These are phyloP conservation scores for Zootermopsis nevadensis DNA, from an alignment of 2,888 invertebrate species.

Conservation along the genomic window DNA sequence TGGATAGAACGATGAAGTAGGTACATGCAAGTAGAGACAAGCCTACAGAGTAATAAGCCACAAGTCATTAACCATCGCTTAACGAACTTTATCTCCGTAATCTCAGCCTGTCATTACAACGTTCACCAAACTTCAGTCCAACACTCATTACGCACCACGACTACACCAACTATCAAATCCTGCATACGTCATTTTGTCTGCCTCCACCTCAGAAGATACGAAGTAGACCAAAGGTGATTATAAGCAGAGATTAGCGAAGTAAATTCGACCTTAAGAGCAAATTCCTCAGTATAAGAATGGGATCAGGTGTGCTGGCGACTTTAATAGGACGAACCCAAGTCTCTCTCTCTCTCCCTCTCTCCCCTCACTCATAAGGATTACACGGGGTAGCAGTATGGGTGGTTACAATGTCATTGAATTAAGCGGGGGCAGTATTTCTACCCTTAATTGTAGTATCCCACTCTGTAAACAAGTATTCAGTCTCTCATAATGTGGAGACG, in stretches of 20 bases:
- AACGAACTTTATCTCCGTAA: background rate
- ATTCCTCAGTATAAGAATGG: background rate
- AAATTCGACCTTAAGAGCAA: background rate
- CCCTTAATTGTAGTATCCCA: background rate
- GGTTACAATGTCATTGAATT: slow-evolving; percentile 8
- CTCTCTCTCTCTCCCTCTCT: background rate
- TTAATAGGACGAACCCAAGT: background rate
- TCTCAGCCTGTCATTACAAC: background rate
- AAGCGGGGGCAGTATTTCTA: background rate
- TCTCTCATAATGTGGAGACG: no score
- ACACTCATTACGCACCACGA: background rate
- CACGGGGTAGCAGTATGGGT: background rate
- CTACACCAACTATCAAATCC: background rate
- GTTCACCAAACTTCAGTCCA: background rate
- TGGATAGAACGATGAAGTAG: no score
- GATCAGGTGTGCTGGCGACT: slow-evolving; percentile 15
- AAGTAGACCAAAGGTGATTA: background rate
- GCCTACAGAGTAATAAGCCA: no score
- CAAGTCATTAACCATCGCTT: background rate
- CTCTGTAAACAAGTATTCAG: background rate
- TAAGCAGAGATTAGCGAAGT: background rate
- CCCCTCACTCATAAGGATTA: background rate
- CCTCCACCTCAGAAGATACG: background rate
- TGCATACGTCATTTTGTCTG: background rate
- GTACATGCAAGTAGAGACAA: no score